phyloP scores from a whole-genome alignment of 2,888 invertebrate species.

The Hedychridium roseum region DNA sequence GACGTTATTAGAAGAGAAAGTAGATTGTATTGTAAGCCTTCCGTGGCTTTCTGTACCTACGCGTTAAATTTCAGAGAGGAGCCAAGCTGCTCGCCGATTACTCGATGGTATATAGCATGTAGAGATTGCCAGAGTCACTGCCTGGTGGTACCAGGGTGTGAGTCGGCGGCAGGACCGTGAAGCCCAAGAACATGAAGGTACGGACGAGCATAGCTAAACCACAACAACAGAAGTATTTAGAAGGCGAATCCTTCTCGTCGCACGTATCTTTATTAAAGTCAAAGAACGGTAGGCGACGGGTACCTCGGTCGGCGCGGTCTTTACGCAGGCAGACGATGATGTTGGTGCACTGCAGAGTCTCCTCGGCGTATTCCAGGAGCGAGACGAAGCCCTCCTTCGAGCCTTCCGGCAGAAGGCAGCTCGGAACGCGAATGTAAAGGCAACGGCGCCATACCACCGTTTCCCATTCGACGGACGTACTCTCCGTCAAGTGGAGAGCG shows the following conservation, averaged over 20 bases:
- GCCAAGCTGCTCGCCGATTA: constrained; percentile 50
- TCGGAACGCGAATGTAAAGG: constrained; percentile 90
- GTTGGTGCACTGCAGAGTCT: constrained; percentile 83
- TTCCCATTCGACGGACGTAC: constrained; percentile 84
- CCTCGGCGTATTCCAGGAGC: constrained; percentile 94
- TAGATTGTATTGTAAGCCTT: too few species aligned
- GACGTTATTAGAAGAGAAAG: too few species aligned
- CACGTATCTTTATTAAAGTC: constrained; percentile 19
- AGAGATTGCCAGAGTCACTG: constrained; percentile 71
- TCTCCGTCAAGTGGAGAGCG: constrained; percentile 80
- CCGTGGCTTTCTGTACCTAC: constrained; percentile 52
- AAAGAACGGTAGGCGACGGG: constrained; percentile 36
- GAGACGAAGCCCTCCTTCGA: constrained; percentile 96
- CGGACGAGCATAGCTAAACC: constrained; percentile 80
- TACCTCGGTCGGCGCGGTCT: constrained; percentile 81
- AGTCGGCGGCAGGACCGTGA: constrained; percentile 84
- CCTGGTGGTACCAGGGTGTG: constrained; percentile 78
- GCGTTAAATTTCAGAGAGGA: constrained; percentile 56
- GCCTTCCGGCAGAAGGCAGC: constrained; percentile 85
- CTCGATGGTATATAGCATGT: constrained; percentile 69
- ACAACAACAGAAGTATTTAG: constrained; percentile 39
- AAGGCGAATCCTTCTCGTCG: constrained; percentile 20
- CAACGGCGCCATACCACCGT: constrained; percentile 80
- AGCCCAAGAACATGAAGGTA: constrained; percentile 97
- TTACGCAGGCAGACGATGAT: constrained; percentile 85